Evolutionary conservation across 2,888 invertebrate species (phyloP), one percentile per base, ranked within the genome.

Genomic region (Torymus tubicola): DNA sequence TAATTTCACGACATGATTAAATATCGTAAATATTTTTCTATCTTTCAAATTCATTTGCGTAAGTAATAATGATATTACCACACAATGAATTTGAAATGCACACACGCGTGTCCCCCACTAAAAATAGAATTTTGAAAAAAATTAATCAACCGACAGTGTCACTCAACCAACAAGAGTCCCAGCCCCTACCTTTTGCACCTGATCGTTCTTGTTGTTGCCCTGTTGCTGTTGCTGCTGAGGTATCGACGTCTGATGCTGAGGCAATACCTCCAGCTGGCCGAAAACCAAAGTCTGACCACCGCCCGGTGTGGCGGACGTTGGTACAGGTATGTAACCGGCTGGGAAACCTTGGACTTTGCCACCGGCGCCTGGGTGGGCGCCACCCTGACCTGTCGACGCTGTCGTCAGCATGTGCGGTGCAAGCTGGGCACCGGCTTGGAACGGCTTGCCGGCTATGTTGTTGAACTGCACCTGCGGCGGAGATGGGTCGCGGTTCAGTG

Each of bases 361-460:
- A 24, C 86, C 87, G 0, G 85, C 86, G 5, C 86, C 89, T 8
- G 89, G 90, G 83, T 90, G 90, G 2, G 87, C 86, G 16, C 87
- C 89, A 24, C 89, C 89, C 80, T 90, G 90, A 4, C 87, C 89
- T 2, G 88, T 87, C 12, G 87, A 88, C 2, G 90, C 88, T 2
- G 95, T 92, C 0, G 96, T 94, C 10, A 93, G 92, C 60, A 97
- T 91, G 96, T 97, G 96, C 87, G 97, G 97, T 0, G 93, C 93
- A 70, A 95, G 91, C 84, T 95, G 95, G 85, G 94, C 95, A 65
- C 96, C 94, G 0, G 91, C 91, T 90, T 96, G 96, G 89, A 96
- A 96, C 3, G 96, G 95, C 88, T 97, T 97, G 42, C 95, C 94
- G 21, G 96, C 94, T 10, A 96, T 96, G 91, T 82, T 76, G 42